These are phyloP conservation scores for Diplolepis rosae DNA, from an alignment of 2,888 invertebrate genomes.

Conservation along the genomic window DNA sequence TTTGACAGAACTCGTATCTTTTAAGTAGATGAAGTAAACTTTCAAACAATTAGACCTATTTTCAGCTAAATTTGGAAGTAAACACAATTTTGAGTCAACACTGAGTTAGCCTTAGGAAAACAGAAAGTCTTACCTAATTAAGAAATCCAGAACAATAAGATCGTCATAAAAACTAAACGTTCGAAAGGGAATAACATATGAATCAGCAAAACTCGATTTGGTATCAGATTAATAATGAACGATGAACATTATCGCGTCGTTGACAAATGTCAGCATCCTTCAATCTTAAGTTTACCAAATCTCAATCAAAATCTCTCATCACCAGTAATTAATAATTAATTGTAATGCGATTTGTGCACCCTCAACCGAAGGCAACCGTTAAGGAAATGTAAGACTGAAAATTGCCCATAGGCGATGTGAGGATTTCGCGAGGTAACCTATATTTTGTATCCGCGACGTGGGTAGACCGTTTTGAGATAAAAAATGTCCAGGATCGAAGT, in stretches of 20 bases:
- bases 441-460: slow-evolving; percentile 25
- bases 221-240: background rate
- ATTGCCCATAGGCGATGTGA: slow-evolving; percentile 39
- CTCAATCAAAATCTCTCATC: background rate
- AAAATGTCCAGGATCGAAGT: slow-evolving; percentile 6
- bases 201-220: background rate
- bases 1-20: no score
- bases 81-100: no score
- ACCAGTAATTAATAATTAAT: slow-evolving; percentile 17
- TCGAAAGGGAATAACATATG: background rate
- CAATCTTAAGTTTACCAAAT: background rate
- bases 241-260: background rate
- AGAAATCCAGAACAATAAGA: background rate
- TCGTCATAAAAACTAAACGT: background rate
- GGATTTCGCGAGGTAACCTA: slow-evolving; percentile 42
- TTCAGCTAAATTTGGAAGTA: no score
- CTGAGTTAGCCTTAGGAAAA: no score
- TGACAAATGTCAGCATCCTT: background rate
- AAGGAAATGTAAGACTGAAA: slow-evolving; percentile 28
- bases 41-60: no score
- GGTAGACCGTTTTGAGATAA: background rate
- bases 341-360: slow-evolving; percentile 17
- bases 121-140: background rate
- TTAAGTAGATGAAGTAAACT: no score
- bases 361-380: slow-evolving; percentile 8